A percentile compares a stretch with the other conserved stretches of the same genome.
These are phyloP conservation scores for Montipora cactus DNA, from an alignment of 64 coral and sea anemone species.

Conservation along the genomic window DNA sequence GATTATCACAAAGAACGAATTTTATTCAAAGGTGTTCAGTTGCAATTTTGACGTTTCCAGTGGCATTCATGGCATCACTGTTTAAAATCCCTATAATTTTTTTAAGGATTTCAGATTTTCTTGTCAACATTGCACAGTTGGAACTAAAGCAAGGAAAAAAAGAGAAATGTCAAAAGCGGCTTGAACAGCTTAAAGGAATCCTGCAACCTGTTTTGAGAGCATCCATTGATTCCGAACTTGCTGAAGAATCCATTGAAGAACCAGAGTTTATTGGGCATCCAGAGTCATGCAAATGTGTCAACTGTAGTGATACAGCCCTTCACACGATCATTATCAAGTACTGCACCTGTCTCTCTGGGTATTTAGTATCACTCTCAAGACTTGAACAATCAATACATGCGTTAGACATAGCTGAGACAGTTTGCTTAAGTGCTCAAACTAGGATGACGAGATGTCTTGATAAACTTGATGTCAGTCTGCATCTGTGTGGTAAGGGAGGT, in stretches of 20 bases:
- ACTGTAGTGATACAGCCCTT: slow-evolving; percentile 76
- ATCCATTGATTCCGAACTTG: not conserved
- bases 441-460: slow-evolving; percentile 39
- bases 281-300: slow-evolving; percentile 62
- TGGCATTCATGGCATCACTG: too few relatives aligned
- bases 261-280: slow-evolving; percentile 57
- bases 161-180: slow-evolving; percentile 44
- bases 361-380: slow-evolving; percentile 41
- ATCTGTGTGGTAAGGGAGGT: not conserved
- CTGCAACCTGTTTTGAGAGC: slow-evolving; percentile 60
- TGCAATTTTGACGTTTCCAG: not conserved
- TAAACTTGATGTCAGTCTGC: slow-evolving; percentile 56
- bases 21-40: too few relatives aligned
- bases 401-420: slow-evolving; percentile 31
- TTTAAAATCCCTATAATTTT: not conserved
- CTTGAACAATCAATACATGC: slow-evolving; percentile 19
- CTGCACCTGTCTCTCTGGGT: slow-evolving; percentile 56
- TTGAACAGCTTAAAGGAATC: slow-evolving; percentile 63
- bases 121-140: slow-evolving; percentile 56
- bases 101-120: slow-evolving; percentile 68
- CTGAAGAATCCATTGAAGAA: slow-evolving; percentile 27
- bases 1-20: too few relatives aligned
- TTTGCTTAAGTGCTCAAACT: slow-evolving; percentile 56
- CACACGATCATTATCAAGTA: slow-evolving; percentile 54
- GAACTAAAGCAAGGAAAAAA: slow-evolving; percentile 71